Evolutionary conservation across 2,888 invertebrate species (phyloP).

Genomic region (Steinernema hermaphroditum): DNA sequence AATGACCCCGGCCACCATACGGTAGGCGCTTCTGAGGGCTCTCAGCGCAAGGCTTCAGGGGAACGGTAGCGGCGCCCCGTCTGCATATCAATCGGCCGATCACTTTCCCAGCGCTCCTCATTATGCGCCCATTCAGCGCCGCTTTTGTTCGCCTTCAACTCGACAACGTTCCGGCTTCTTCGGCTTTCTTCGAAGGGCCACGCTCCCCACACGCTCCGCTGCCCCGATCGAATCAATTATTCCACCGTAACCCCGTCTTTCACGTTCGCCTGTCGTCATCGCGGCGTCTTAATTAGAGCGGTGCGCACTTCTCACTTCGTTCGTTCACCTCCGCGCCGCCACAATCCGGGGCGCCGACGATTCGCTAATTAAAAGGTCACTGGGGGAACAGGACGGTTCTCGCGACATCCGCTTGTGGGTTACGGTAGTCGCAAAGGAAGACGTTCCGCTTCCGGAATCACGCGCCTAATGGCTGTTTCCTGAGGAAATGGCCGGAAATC

Average conservation of each 20-base stretch:
- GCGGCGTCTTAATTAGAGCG: conserved; percentile 27
- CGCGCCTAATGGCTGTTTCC: conserved; percentile 25
- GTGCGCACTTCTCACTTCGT: conserved; percentile 17
- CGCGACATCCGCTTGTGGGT: not conserved
- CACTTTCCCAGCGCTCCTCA: not conserved
- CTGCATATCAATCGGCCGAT: not conserved
- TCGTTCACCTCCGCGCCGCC: conserved; percentile 26
- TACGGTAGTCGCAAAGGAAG: conserved; percentile 6
- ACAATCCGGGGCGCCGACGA: conserved; percentile 9
- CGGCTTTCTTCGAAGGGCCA: not conserved
- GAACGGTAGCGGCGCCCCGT: not conserved
- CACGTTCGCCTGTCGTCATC: conserved; percentile 21
- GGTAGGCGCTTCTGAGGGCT: not conserved
- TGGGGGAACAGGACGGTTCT: not conserved
- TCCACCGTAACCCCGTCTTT: conserved; percentile 24
- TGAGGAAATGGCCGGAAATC: conserved; percentile 25
- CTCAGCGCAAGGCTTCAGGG: not conserved
- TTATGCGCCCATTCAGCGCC: conserved; percentile 4
- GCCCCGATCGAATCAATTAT: conserved; percentile 28
- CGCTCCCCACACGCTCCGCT: conserved; percentile 12
- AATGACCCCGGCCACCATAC: conserved; percentile 2
- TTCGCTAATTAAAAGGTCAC: conserved; percentile 31
- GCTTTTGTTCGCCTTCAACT: conserved; percentile 23
- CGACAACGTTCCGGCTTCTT: conserved; percentile 19
- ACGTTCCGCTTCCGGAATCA: conserved; percentile 25